These are phyloP conservation scores for Eueremaeus valkanovi DNA, from an alignment of 2,888 invertebrate species.

Conservation along the genomic window DNA sequence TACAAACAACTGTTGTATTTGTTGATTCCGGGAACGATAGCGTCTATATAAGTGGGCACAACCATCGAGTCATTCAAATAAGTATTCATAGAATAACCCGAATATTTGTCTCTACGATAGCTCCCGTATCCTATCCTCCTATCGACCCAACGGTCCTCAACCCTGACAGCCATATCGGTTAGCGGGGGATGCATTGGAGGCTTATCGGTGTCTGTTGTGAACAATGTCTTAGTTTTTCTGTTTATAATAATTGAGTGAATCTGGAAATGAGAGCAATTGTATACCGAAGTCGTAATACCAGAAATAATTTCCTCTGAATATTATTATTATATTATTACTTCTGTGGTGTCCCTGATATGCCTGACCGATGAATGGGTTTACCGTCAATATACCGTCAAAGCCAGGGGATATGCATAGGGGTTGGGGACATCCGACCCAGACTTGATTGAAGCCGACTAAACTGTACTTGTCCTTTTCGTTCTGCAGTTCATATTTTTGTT, in stretches of 20 bases:
- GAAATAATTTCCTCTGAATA: constrained; percentile 18
- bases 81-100: background rate
- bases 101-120: background rate
- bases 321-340: background rate
- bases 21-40: background rate
- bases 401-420: background rate
- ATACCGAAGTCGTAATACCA: constrained; percentile 5
- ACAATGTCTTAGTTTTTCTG: no score
- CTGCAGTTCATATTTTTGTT: constrained; percentile 13
- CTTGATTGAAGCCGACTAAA: constrained; percentile 11
- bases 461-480: constrained; percentile 21
- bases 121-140: background rate
- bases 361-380: background rate
- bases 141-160: background rate
- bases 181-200: background rate
- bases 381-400: background rate
- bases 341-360: background rate
- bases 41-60: constrained; percentile 15
- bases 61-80: constrained; percentile 16
- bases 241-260: background rate
- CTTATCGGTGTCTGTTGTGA: background rate
- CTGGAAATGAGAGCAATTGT: background rate
- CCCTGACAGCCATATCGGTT: background rate
- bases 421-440: constrained; percentile 1
- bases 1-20: constrained; percentile 13